Base-by-base conservation (phyloP, 2,797 vertebrate species). In the Tragelaphus oryx region DNA sequence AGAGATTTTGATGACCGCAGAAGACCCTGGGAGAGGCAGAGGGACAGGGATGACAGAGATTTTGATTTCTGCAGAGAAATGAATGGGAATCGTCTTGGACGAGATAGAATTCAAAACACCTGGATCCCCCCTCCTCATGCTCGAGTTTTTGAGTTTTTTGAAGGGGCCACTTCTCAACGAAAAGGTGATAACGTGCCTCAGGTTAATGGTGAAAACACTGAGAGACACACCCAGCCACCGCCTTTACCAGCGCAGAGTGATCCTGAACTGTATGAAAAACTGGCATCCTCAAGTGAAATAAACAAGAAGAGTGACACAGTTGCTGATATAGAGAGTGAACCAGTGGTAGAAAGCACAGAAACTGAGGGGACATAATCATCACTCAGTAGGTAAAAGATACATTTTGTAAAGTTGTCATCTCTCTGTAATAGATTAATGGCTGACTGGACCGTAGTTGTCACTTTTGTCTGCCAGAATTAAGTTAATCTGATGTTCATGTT, bases 321-420 rank as follows among this genome's bases (percentile, higher is more conserved):
- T 99, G 99, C 99, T 99, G 99, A 99, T 98, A 98, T 99, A 99
- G 99, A 99, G 98, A 99, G 99, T 99, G 99, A 99, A 99, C 99
- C 99, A 99, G 99, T 99, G 99, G 99, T 99, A 99, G 99, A 99
- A 99, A 99, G 99, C 99, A 99, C 99, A 99, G 99, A 99, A 99
- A 99, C 99, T 99, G 99, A 99, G 99, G 99, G 99, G 99, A 99
- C 99, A 99, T 99, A 99, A 99, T 99, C 99, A 99, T 99, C 99
- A 99, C 99, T 99, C 99, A 99, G 99, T 99, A 99, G 99, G 99
- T 99, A 99, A 99, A 99, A 99, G 99, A 99, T 99, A 99, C 99
- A 99, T 99, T 99, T 99, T 99, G 99, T 99, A 99, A 99, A 99
- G 99, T 99, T 99, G 99, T 99, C 99, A 99, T 99, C 98, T 99